Base-by-base conservation (phyloP, 2,888 invertebrate genomes). In the Frankliniella fusca region DNA sequence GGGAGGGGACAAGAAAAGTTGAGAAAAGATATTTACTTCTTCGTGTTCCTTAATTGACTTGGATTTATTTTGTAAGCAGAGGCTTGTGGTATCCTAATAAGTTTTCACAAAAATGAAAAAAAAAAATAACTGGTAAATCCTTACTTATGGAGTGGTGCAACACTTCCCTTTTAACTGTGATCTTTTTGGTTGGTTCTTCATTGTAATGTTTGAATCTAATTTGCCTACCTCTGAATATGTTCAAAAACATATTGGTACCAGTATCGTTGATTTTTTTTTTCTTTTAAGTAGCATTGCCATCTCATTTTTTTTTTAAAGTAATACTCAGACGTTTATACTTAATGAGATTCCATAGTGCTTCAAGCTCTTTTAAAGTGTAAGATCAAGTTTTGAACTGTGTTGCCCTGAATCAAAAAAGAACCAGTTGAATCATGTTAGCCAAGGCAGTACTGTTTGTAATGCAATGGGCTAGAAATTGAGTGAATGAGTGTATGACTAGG, bases 321-420 rank as follows among this genome's bases (percentile, higher is more conserved):
- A 76, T 76, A 76, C 70, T 76, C 70, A 76, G 70, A 76, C 70
- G 27, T 76, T 76, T 76, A 76, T 76, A 76, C 70, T 76, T 76
- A 76, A 76, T 76, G 70, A 76, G 70, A 76, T 76, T 76, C 70
- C 70, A 76, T 76, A 27, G 70, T 76, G 70, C 70, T 76, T 27
- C 27, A 76, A 27, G 23, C 70, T 5, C 9, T 76, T 27, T 76
- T 76, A 76, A 76, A 76, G 27, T 76, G 23, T 76, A 76, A 76
- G 70, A 76, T 76, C 27, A 23, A 23, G 23, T n/a, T 76, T 27
- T 23, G 70, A 27, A 10, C 70, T 76, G 38, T 38, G 70, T 76
- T 76, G 70, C 27, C 12, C 27, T 12, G 70, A 76, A 27, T 76
- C 61, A 12, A 76, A 23, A 70, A 76, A 54, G 54, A 54, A 54